These are phyloP conservation scores for Epinotia nisella DNA, from an alignment of 2,888 invertebrate species.

Conservation along the genomic window DNA sequence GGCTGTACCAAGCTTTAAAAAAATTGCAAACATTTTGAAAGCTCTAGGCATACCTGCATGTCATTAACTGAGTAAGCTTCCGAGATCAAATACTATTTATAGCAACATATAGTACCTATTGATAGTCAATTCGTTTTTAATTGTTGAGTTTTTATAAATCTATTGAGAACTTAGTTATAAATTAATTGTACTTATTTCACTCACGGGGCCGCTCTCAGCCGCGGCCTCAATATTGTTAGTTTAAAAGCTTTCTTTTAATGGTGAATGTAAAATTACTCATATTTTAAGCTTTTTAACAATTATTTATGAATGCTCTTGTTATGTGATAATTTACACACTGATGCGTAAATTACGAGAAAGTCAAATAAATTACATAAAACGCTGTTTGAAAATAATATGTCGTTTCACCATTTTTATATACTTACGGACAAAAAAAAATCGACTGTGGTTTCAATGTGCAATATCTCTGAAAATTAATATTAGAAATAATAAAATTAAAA, in stretches of 20 bases:
- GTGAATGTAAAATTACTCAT: slow-evolving; percentile 28
- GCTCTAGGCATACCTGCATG: no score
- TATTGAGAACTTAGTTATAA: slow-evolving; percentile 29
- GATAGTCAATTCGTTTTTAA: slow-evolving; percentile 39
- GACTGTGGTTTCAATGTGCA: no score
- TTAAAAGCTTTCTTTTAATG: slow-evolving; percentile 1
- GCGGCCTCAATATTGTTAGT: neutral
- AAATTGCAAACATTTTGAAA: no score
- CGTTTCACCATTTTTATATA: neutral
- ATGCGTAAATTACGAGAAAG: neutral
- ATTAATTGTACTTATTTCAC: slow-evolving; percentile 34
- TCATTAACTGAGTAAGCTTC: no score
- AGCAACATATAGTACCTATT: neutral
- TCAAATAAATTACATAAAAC: neutral
- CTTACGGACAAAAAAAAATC: no score
- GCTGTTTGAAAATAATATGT: neutral
- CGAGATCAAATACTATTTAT: no score
- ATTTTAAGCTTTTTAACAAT: slow-evolving; percentile 39
- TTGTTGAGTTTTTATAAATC: slow-evolving; percentile 42
- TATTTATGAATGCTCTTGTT: slow-evolving; percentile 22
- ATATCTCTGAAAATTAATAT: no score
- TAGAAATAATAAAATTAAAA: no score
- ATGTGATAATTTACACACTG: slow-evolving; percentile 14
- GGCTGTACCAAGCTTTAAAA: no score
- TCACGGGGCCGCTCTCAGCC: no score